Conservation (phyloP, 2,888 invertebrate species). For the Phortica okadai region DNA sequence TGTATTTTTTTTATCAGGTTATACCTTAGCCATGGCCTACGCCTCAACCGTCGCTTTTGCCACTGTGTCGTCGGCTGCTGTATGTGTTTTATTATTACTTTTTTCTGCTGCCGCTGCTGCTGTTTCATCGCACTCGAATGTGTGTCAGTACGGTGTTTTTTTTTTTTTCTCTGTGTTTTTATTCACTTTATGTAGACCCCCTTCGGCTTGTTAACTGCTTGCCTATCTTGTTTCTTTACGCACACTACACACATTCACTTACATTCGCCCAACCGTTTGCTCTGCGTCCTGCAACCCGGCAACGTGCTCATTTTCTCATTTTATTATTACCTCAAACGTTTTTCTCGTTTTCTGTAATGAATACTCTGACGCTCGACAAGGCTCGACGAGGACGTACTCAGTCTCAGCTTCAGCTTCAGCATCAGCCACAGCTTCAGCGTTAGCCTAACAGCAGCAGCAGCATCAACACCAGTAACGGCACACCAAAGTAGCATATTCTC, state of each 20-base stretch:
- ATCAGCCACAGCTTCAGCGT: neutral
- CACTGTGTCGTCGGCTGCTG: too few species aligned
- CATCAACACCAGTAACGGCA: too few species aligned
- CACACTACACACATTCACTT: neutral
- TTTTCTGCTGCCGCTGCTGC: neutral
- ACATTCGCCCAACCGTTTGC: neutral
- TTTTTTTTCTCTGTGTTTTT: conserved; percentile 17
- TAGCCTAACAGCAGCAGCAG: neutral
- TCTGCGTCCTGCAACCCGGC: neutral
- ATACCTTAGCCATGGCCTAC: neutral
- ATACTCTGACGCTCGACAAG: conserved; percentile 32
- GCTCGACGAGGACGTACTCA: too few species aligned
- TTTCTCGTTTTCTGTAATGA: conserved; percentile 58
- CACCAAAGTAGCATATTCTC: too few species aligned
- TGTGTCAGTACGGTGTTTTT: conserved; percentile 28
- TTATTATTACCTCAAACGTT: conserved; percentile 55
- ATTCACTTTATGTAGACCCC: neutral
- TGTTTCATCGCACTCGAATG: conserved; percentile 16
- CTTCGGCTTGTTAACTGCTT: neutral
- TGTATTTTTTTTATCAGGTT: neutral
- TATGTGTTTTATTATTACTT: too few species aligned
- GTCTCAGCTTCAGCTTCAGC: too few species aligned
- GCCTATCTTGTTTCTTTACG: too few species aligned
- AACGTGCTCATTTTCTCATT: conserved; percentile 50
- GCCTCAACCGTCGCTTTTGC: neutral